phyloP scores from a whole-genome alignment of 2,888 invertebrate genomes.

The Pseudoips prasinana region DNA sequence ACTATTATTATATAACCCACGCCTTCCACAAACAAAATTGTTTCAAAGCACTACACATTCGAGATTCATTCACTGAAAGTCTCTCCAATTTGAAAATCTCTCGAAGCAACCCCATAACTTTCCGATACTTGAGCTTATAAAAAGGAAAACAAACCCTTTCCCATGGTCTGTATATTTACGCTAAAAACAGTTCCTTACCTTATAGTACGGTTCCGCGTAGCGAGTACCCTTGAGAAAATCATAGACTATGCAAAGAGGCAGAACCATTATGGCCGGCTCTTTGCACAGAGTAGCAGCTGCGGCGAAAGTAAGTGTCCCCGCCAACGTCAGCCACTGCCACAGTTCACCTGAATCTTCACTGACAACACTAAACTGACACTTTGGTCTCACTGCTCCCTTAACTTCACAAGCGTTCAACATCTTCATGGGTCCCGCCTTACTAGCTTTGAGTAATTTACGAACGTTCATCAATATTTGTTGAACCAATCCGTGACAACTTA shows the following conservation, averaged over 20 bases:
- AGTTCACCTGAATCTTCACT: constrained; percentile 71
- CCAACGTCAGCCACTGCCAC: constrained; percentile 81
- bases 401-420: constrained; percentile 62
- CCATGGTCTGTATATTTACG: constrained; percentile 10
- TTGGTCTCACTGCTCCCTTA: constrained; percentile 56
- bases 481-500: constrained; percentile 69
- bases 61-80: constrained; percentile 40
- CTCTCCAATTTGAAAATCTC: constrained; percentile 42
- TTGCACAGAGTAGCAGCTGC: constrained; percentile 95
- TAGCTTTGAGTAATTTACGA: constrained; percentile 63
- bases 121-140: constrained; percentile 40
- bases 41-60: too few species aligned
- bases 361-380: constrained; percentile 69
- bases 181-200: constrained; percentile 67
- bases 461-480: constrained; percentile 73
- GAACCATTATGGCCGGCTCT: constrained; percentile 96
- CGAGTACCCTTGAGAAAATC: constrained; percentile 86
- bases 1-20: too few species aligned
- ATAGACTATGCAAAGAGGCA: constrained; percentile 94
- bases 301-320: constrained; percentile 84
- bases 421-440: constrained; percentile 66
- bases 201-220: constrained; percentile 74
- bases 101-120: constrained; percentile 45
- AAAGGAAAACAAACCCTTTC: constrained; percentile 20
- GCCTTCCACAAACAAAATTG: too few species aligned